Evolutionary conservation across 1,140 invertebrate species (phyloP).

Genomic region (Hyles euphorbiae): DNA sequence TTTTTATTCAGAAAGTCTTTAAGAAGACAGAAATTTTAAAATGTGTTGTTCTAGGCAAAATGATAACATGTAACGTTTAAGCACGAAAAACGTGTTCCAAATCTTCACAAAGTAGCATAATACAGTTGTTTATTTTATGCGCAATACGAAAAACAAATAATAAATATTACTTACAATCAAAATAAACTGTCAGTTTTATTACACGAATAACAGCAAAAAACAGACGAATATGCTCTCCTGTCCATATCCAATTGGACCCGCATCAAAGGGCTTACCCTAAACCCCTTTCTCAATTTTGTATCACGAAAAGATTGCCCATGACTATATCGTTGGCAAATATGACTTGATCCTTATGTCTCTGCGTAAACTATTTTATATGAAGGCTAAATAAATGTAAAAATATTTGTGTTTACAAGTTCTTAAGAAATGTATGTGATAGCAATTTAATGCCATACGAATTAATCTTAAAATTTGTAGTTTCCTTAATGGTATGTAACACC

Average conservation of each 20-base stretch:
- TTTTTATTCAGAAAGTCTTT: too few species aligned
- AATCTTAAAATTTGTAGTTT: too few species aligned
- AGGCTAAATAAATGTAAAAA: too few species aligned
- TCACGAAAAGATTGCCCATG: constrained; percentile 64
- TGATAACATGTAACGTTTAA: too few species aligned
- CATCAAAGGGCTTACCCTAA: constrained; percentile 68
- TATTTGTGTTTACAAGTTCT: too few species aligned
- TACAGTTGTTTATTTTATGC: constrained; percentile 3
- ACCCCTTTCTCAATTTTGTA: constrained; percentile 68
- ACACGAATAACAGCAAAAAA: constrained; percentile 61
- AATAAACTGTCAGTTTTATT: constrained; percentile 67
- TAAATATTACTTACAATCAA: constrained; percentile 60
- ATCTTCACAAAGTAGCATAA: not conserved
- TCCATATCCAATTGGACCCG: constrained; percentile 69
- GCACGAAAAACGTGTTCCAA: too few species aligned
- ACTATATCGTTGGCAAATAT: constrained; percentile 66
- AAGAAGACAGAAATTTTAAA: too few species aligned
- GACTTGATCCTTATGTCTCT: constrained; percentile 49
- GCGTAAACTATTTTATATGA: constrained; percentile 11
- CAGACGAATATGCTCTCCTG: constrained; percentile 58
- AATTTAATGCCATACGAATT: too few species aligned
- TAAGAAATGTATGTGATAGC: too few species aligned
- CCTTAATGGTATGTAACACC: too few species aligned
- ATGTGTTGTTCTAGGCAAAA: too few species aligned
- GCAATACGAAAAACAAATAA: constrained; percentile 23